Percentiles rank a stretch among this genome's conserved stretches.
Evolutionary conservation across 2,797 vertebrate genomes (phyloP).

Genomic region (Lagodon rhomboides): DNA sequence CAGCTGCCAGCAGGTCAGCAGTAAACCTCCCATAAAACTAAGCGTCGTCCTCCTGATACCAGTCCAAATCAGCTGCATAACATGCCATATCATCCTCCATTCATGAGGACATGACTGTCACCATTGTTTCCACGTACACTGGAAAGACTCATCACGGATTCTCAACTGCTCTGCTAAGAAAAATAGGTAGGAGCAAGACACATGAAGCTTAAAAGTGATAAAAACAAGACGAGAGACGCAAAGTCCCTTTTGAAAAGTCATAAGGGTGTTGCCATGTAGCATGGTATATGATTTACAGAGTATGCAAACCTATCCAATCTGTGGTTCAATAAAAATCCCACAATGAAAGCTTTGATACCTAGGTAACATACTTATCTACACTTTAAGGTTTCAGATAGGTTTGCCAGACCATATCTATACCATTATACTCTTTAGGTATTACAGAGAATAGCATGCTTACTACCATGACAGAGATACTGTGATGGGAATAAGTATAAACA

Average conservation of each 20-base stretch:
- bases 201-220: not conserved
- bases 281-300: not conserved
- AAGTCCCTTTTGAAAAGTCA: slow-evolving; percentile 10
- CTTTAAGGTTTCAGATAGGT: not conserved
- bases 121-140: not conserved
- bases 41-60: not conserved
- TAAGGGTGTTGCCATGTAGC: not conserved
- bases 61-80: not conserved
- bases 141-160: not conserved
- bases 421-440: not conserved
- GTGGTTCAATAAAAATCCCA: slow-evolving; percentile 25
- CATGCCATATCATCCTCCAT: not conserved
- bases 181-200: not conserved
- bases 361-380: not conserved
- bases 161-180: not conserved
- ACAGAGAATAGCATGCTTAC: not conserved
- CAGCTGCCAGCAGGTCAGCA: slow-evolving; percentile 6
- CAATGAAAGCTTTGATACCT: not conserved
- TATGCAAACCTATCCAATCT: slow-evolving; percentile 34
- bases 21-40: slow-evolving; percentile 19
- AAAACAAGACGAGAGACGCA: slow-evolving; percentile 20
- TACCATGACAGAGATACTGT: not conserved
- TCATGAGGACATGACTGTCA: slow-evolving; percentile 10
- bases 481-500: not conserved
- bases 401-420: not conserved